These are phyloP conservation scores for Malurus alboscapulatus DNA, from an alignment of 2,113 vertebrate genomes.

Conservation along the genomic window DNA sequence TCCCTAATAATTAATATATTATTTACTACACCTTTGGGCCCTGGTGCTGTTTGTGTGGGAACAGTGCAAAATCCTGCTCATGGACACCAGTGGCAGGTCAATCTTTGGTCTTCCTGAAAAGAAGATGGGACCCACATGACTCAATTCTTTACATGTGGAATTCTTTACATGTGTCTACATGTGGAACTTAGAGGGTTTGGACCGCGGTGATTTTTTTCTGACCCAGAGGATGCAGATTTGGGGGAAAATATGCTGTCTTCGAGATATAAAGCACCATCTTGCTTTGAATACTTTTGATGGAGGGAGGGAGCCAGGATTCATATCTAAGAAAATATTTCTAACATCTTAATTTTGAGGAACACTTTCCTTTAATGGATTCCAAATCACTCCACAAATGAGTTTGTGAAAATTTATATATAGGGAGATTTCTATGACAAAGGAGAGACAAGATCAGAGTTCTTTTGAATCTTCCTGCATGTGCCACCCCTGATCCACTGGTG, in stretches of 20 bases:
- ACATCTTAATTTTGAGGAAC: neutral
- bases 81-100: neutral
- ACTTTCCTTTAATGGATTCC: neutral
- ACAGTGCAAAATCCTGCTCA: neutral
- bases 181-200: neutral
- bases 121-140: neutral
- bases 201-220: neutral
- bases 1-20: neutral
- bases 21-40: neutral
- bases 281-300: neutral
- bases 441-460: neutral
- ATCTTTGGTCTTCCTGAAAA: neutral
- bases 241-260: neutral
- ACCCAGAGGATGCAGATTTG: neutral
- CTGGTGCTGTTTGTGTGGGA: neutral
- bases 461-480: neutral
- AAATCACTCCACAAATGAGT: neutral
- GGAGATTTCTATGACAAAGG: neutral
- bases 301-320: neutral
- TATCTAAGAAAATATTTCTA: neutral
- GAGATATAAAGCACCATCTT: neutral
- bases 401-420: neutral
- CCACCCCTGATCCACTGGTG: neutral
- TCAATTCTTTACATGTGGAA: neutral
- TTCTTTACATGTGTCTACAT: neutral